phyloP scores from a whole-genome alignment of 1,140 invertebrate genomes.

The Drosophila triauraria region DNA sequence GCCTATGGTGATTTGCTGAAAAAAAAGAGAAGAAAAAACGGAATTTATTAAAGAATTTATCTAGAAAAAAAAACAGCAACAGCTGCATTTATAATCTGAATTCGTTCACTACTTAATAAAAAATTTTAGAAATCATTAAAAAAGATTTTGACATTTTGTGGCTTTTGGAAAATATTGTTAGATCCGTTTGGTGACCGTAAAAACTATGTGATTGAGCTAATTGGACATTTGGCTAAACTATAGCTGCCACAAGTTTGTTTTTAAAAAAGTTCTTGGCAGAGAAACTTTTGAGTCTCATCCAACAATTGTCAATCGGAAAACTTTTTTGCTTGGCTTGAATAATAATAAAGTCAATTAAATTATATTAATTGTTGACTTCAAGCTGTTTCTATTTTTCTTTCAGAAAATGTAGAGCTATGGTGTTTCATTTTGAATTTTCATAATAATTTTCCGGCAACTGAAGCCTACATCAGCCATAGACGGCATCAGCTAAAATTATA shows the following conservation, averaged over 20 bases:
- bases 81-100: constrained; percentile 21
- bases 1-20: constrained; percentile 96
- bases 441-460: no score
- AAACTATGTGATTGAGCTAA: not conserved
- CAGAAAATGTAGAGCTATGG: not conserved
- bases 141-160: not conserved
- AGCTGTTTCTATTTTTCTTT: not conserved
- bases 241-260: not conserved
- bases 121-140: no score
- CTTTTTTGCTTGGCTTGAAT: not conserved
- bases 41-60: constrained; percentile 41
- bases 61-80: constrained; percentile 23
- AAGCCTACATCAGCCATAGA: constrained; percentile 32
- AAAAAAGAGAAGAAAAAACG: not conserved
- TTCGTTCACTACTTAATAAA: not conserved
- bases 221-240: not conserved
- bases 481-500: constrained; percentile 10
- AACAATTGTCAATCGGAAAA: not conserved
- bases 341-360: constrained; percentile 5
- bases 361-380: not conserved
- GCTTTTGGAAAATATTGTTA: not conserved
- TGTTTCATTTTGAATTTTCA: not conserved
- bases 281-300: not conserved
- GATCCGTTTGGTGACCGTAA: not conserved
- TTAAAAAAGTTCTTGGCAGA: not conserved